Conservation (phyloP, 64 coral and sea anemone genomes). For the Cladopsammia gracilis region DNA sequence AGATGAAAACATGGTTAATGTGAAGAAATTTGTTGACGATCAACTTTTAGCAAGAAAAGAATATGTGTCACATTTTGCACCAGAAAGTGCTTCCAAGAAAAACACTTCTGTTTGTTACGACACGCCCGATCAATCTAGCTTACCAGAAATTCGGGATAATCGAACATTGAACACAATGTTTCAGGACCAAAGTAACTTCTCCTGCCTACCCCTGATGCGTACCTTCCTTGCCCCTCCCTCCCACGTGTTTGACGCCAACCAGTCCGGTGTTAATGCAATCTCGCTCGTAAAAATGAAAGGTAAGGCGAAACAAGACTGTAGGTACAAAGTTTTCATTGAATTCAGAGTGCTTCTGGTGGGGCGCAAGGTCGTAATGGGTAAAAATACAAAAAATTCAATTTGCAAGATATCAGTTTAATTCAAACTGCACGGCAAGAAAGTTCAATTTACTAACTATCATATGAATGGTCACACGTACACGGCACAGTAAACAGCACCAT, state of each 20-base stretch:
- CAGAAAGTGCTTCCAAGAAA: neutral
- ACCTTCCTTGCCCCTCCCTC: constrained; percentile 49
- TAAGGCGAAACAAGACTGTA: neutral
- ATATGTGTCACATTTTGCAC: neutral
- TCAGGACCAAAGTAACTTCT: constrained; percentile 47
- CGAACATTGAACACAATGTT: neutral
- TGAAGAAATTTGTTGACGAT: neutral
- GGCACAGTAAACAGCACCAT: no score
- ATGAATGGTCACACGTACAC: no score
- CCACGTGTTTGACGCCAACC: constrained; percentile 78
- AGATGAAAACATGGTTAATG: neutral
- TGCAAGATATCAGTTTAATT: no score
- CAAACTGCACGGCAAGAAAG: no score
- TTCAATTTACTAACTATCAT: no score
- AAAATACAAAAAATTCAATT: no score
- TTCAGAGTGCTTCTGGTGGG: no score
- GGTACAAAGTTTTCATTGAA: no score
- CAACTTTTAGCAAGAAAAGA: no score
- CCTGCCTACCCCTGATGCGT: constrained; percentile 62
- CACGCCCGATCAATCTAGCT: neutral
- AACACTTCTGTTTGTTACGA: neutral
- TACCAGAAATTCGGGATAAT: neutral
- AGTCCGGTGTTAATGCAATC: constrained; percentile 91
- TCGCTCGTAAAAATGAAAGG: constrained; percentile 16
- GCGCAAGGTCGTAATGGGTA: no score